These are phyloP conservation scores for Lithobius niger DNA, from an alignment of 1,140 invertebrate genomes.

Conservation along the genomic window DNA sequence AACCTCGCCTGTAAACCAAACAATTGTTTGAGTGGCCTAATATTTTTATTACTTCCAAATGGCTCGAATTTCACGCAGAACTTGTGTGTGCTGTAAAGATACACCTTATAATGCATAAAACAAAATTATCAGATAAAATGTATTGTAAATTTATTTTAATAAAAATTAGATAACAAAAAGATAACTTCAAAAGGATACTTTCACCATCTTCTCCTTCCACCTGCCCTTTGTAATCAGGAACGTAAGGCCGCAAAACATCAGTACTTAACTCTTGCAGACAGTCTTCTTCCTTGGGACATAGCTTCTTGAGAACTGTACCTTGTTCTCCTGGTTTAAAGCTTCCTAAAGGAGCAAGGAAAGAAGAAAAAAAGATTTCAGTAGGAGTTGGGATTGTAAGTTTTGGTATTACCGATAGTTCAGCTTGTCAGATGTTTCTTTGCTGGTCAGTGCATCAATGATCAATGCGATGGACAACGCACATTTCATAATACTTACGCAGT, in stretches of 20 bases:
- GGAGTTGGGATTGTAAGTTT: not conserved
- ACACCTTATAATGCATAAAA: too few species aligned
- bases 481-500: too few species aligned
- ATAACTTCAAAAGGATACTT: slow-evolving; percentile 53
- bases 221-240: slow-evolving; percentile 79
- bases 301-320: slow-evolving; percentile 86
- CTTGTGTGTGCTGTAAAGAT: too few species aligned
- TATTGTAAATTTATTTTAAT: not conserved
- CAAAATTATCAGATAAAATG: not conserved
- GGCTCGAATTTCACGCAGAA: too few species aligned
- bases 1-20: too few species aligned
- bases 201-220: slow-evolving; percentile 59
- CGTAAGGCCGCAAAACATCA: slow-evolving; percentile 70
- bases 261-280: slow-evolving; percentile 76
- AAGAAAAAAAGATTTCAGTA: slow-evolving; percentile 11
- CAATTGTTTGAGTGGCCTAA: too few species aligned
- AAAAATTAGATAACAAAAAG: slow-evolving; percentile 5
- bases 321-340: slow-evolving; percentile 87
- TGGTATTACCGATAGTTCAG: too few species aligned
- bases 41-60: too few species aligned
- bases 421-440: too few species aligned
- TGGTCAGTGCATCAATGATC: too few species aligned
- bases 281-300: slow-evolving; percentile 72
- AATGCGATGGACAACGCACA: too few species aligned
- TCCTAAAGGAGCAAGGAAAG: slow-evolving; percentile 33